Base-by-base conservation (phyloP, 2,113 vertebrate species). In the Megaleporinus macrocephalus region DNA sequence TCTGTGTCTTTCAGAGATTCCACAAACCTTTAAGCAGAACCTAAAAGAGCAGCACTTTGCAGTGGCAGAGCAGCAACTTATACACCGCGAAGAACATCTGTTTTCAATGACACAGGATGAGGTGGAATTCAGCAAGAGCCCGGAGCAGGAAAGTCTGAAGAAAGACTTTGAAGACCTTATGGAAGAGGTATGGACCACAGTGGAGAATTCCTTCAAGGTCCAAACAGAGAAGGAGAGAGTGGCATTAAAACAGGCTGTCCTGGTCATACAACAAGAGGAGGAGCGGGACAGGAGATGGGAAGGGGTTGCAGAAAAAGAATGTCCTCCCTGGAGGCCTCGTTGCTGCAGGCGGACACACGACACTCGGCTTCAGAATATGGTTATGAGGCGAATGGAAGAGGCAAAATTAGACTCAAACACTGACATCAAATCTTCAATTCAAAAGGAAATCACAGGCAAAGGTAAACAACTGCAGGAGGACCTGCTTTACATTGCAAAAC, bases 401-500 rank as follows among this genome's bases (percentile, higher is more conserved):
- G 89, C 85, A 0, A 0, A 29, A 0, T 0, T 26, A 1, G n/a
- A 75, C 16, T 5, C 76, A 7, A 57, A 53, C 0, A 7, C 13
- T 10, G 61, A 59, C 22, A 15, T 0, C 0, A 47, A 24, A 11
- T 90, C 93, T 7, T 92, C 94, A 0, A 36, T 94, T 4, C 91
- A 94, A 75, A 73, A 26, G 14, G 59, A 85, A 51, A 73, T 98
- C 73, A 63, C 85, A 5, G 81, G 89, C 83, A 91, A 96, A 94
- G 96, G 93, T 26, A 91, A 81, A 86, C 94, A 92, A 77, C 87
- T 97, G 88, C 95, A 90, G 86, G 82, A 93, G 2, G 98, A 98
- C 89, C 71, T 99, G 83, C 79, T 91, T 84, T 70, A 87, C 3
- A 93, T 98, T 88, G 94, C 89, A 78, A 83, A 87, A 6, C 76